A percentile compares a stretch with the other conserved stretches of the same genome.
Conservation (phyloP, 2,797 vertebrate genomes). For the Melopsittacus undulatus region DNA sequence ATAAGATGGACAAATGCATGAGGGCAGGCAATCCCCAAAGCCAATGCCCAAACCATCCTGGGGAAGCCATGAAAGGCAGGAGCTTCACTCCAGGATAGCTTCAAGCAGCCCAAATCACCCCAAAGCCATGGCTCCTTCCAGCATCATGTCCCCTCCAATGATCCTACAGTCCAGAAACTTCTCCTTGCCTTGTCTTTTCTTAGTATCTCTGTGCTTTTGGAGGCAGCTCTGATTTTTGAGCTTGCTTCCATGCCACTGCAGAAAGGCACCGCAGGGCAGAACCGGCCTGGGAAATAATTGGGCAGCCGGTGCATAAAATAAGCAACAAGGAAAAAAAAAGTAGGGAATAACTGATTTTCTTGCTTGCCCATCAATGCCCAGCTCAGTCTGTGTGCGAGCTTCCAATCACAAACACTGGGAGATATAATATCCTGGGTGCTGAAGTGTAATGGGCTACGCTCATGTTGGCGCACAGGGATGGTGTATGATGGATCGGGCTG, state of each 20-base stretch:
- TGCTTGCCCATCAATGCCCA: rapidly evolving
- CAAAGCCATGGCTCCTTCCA: not conserved
- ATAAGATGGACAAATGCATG: not conserved
- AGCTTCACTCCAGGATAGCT: not conserved
- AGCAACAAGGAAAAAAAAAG: not conserved
- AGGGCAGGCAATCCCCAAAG: not conserved
- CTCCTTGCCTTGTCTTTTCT: not conserved
- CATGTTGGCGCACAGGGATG: rapidly evolving
- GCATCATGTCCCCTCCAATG: not conserved
- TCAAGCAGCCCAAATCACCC: not conserved
- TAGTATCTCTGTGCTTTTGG: not conserved
- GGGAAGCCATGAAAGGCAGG: not conserved
- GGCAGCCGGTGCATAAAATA: not conserved
- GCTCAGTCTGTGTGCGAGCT: rapidly evolving
- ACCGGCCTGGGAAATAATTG: not conserved
- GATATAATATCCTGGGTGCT: not conserved
- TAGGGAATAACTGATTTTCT: not conserved
- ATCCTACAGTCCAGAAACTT: not conserved
- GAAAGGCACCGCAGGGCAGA: not conserved
- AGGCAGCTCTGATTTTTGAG: not conserved
- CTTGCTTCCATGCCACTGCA: not conserved
- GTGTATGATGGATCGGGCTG: not conserved
- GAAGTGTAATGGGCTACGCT: not conserved
- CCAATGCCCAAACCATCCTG: not conserved
- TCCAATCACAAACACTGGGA: rapidly evolving